Percentiles rank a stretch among this genome's conserved stretches.
Evolutionary conservation across 2,797 vertebrate genomes (phyloP).

Genomic region (Cottoperca gobio): DNA sequence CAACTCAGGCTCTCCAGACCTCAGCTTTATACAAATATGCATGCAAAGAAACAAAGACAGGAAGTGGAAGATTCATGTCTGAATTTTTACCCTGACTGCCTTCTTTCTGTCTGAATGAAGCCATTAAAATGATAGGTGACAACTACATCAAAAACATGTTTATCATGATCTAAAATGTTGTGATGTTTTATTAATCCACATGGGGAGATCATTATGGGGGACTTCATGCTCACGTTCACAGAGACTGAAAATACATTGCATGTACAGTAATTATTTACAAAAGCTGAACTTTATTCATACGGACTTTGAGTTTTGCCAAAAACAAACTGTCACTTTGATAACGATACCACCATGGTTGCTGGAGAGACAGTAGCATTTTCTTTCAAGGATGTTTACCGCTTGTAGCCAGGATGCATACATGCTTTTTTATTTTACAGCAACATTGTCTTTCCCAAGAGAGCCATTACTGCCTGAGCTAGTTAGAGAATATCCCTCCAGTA

Average conservation of each 20-base stretch:
- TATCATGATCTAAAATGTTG: not conserved
- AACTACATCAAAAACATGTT: constrained; percentile 13
- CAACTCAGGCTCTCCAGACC: constrained; percentile 58
- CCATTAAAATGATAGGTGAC: constrained; percentile 1
- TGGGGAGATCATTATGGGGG: not conserved
- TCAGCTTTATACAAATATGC: constrained; percentile 77
- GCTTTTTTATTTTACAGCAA: constrained; percentile 54
- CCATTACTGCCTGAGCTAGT: constrained; percentile 61
- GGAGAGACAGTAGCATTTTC: constrained; percentile 63
- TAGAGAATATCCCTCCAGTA: constrained; percentile 67
- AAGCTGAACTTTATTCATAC: constrained; percentile 49
- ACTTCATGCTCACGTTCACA: not conserved
- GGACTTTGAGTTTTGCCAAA: constrained; percentile 57
- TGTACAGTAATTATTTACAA: constrained; percentile 27
- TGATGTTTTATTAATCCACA: constrained; percentile 15
- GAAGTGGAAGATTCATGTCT: constrained; percentile 77
- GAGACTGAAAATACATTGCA: not conserved
- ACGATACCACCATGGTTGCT: constrained; percentile 69
- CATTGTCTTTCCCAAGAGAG: constrained; percentile 61
- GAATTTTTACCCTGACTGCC: constrained; percentile 60
- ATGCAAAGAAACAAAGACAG: constrained; percentile 82
- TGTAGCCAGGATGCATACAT: constrained; percentile 64
- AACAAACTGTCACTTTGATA: constrained; percentile 80
- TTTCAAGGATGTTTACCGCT: constrained; percentile 80
- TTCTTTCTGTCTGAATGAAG: constrained; percentile 53